Base-by-base conservation (phyloP, 2,888 invertebrate species). In the Cyclophora albipunctata region DNA sequence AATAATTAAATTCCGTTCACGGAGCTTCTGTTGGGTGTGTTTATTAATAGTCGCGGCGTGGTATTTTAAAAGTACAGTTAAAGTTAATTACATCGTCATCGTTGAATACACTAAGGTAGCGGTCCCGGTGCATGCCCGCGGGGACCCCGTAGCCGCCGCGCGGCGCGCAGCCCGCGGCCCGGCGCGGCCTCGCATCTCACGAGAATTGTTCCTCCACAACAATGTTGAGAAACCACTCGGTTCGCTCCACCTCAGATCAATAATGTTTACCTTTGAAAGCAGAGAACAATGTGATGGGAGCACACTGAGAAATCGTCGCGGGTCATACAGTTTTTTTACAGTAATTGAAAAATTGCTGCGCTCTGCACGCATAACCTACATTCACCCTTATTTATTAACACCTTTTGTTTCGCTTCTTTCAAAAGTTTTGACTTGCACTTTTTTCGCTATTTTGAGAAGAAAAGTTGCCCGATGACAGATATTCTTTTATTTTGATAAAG, bases 231-330 rank as follows among this genome's bases (percentile, higher is more conserved):
- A 84, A 59, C 65, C 65, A 66, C 60, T 65, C 63, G 62, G 63
- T 65, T 66, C 34, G 43, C 5, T 34, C 20, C 34, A 68, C 75
- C 69, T 52, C 50, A 72, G 73, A 78, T 80, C 72, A 75, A 73
- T 74, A 78, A 70, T 73, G 53, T 53, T 49, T 6, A 53, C 71
- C 59, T 66, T 80, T 75, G 86, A 84, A 85, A 84, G 83, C 74
- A 66, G 63, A 72, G 72, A 84, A 88, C 87, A 87, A 87, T 87
- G 71, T 72, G 68, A 73, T 78, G 82, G 69, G 80, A 81, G 73
- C 67, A 67, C 60, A 62, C 64, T 69, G 76, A 75, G 83, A 82
- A 81, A 81, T 67, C 74, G 71, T 74, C 69, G 63, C 67, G 62
- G 63, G 65, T 68, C 67, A 63, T 66, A 65, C 55, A 50, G 62